These are phyloP conservation scores for Caenorhabditis japonica DNA, from an alignment of 2,888 invertebrate genomes.

Conservation along the genomic window DNA sequence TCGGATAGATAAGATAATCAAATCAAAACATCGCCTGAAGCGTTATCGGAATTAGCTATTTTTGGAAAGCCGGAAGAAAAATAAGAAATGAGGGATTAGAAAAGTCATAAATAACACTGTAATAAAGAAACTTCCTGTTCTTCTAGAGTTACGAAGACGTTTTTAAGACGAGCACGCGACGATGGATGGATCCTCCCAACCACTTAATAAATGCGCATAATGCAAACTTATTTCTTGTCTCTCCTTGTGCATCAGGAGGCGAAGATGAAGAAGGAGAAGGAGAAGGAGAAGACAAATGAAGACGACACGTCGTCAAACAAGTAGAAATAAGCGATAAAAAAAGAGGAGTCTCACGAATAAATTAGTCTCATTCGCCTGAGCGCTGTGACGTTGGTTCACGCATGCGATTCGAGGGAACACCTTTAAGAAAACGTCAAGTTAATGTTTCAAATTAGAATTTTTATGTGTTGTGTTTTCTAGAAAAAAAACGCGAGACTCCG, in stretches of 20 bases:
- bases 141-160: conserved; percentile 29
- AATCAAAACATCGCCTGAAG: no score
- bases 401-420: conserved; percentile 13
- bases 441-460: neutral
- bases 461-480: neutral
- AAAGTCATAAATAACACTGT: conserved; percentile 15
- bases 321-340: conserved; percentile 6
- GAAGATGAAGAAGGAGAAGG: no score
- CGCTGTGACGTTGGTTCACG: conserved; percentile 7
- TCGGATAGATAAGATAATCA: neutral
- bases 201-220: conserved; percentile 50
- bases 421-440: no score
- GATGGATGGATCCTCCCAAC: conserved; percentile 20
- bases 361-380: conserved; percentile 42
- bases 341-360: conserved; percentile 32
- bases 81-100: neutral
- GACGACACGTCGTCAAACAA: conserved; percentile 8
- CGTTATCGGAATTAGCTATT: conserved; percentile 22
- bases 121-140: conserved; percentile 32
- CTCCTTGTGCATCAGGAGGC: neutral
- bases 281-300: conserved; percentile 33
- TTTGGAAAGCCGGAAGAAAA: no score
- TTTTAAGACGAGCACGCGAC: conserved; percentile 5
- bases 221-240: conserved; percentile 41
- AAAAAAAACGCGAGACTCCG: neutral